These are phyloP conservation scores for Ceyx cyanopectus DNA, from an alignment of 2,113 vertebrate genomes.

Conservation along the genomic window DNA sequence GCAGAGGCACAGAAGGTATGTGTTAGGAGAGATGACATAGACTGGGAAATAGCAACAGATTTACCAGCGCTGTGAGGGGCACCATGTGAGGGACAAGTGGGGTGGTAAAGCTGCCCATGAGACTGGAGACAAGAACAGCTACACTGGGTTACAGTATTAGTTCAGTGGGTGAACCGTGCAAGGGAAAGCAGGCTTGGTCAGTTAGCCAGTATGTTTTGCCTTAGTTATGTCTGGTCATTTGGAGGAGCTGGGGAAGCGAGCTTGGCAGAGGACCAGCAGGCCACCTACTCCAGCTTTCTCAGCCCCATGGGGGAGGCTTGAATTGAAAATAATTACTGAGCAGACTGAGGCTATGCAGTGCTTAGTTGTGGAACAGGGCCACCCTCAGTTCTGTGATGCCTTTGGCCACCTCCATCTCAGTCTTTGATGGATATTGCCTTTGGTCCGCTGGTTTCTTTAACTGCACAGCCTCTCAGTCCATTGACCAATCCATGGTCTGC, in stretches of 20 bases:
- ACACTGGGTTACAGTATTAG: not conserved
- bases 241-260: conserved; percentile 24
- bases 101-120: not conserved
- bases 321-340: conserved; percentile 54
- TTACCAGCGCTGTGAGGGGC: not conserved
- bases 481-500: not conserved
- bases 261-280: conserved; percentile 46
- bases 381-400: conserved; percentile 56
- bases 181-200: not conserved
- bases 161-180: not conserved
- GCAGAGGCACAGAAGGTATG: conserved; percentile 48
- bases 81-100: not conserved
- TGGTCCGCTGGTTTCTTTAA: conserved; percentile 17
- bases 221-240: conserved; percentile 10
- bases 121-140: not conserved
- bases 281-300: conserved; percentile 61
- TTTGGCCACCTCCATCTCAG: conserved; percentile 40
- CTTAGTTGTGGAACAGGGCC: conserved; percentile 53
- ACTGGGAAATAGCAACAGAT: not conserved
- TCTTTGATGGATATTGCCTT: conserved; percentile 42
- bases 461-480: not conserved
- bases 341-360: conserved; percentile 35
- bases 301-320: conserved; percentile 19
- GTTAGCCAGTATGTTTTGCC: conserved; percentile 11
- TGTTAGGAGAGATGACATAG: conserved; percentile 24